Evolutionary conservation across 2,113 vertebrate species (phyloP), one percentile per base, ranked within the genome.

Genomic region (Hypomesus transpacificus): DNA sequence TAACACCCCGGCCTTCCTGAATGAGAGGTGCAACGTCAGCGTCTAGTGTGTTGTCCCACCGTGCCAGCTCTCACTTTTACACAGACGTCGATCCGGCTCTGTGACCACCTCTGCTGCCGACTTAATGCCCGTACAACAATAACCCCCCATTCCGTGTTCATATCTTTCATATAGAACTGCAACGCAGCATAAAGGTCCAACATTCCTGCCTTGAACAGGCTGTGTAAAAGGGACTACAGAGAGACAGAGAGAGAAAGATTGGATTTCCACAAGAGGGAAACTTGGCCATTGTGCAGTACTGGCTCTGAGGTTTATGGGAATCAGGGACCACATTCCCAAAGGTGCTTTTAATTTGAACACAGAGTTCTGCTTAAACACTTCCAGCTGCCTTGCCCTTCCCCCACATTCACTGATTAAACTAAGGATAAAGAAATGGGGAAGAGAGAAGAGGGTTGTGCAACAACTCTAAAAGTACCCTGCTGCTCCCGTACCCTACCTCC

Each of bases 251-350:
- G 53, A 56, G 53, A 56, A 70, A 74, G 28, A 77, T 78, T 65
- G 74, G 61, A 85, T 83, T 81, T 88, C 82, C 76, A 84, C 71
- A 14, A 73, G 68, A 73, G 68, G 85, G 84, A 87, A 90, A 89
- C 77, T 86, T 85, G 85, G 85, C 82, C 71, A 79, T 85, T 86
- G 84, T 85, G 81, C 71, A 74, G 79, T 69, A 78, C 70, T 78
- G 85, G 86, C 87, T 86, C 79, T 87, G 82, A 84, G 81, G 85
- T 88, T 90, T 77, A 89, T 82, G 60, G 75, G 83, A 87, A 89
- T 85, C 76, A 78, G 83, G 80, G 75, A 70, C 76, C 52, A 14
- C 75, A 31, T 80, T 86, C 86, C 87, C 89, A 78, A 86, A 82
- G 83, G 86, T 84, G 70, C 71, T 87, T 71, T 87, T 81, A 75